Evolutionary conservation across 2,113 vertebrate species (phyloP), one percentile per base, ranked within the genome.

Genomic region (Oreamnos americanus): DNA sequence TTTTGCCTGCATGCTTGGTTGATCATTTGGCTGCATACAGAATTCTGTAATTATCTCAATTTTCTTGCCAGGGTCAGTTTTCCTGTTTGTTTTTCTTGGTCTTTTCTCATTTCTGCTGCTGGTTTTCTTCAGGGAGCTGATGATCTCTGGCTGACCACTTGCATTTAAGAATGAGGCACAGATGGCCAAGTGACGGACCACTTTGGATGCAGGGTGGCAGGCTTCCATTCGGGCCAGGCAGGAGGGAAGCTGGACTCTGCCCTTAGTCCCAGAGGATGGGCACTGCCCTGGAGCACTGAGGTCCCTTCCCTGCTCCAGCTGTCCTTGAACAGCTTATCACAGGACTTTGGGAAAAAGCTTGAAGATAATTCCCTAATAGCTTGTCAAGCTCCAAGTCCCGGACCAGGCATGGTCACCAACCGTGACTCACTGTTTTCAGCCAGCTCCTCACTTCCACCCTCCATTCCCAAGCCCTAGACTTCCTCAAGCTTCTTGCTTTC

Each of bases 31-130:
- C 90, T 93, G 45, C 26, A 23, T 10, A 3, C 17, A 53, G 64
- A 91, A 64, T 87, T 87, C 81, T 51, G 26, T 71, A 55, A 87
- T 84, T 76, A 67, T 83, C 64, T 58, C 87, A 47, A 49, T 36
- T 87, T 36, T 87, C 78, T 84, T 93, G 36, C 88, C 93, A 79
- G 62, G 28, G 49, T 92, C 26, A 43, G 83, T 47, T 91, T 92
- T 60, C 49, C 90, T 94, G 43, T 57, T 93, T 94, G 71, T 79
- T 97, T 95, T 97, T 83, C 97, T 92, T 90, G 81, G 43, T 94
- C 85, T 74, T 84, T 97, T 84, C 53, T 91, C 4, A 6, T 45
- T 49, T 47, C 28, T 14, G 67, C 49, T 90, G 81, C 33, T 76
- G 64, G 21, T 92, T 91, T 95, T 85, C 67, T 67, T 93, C 78